These are phyloP conservation scores for Holothuria scabra DNA, from an alignment of 53 echinoderm and acorn worm species.

Conservation along the genomic window DNA sequence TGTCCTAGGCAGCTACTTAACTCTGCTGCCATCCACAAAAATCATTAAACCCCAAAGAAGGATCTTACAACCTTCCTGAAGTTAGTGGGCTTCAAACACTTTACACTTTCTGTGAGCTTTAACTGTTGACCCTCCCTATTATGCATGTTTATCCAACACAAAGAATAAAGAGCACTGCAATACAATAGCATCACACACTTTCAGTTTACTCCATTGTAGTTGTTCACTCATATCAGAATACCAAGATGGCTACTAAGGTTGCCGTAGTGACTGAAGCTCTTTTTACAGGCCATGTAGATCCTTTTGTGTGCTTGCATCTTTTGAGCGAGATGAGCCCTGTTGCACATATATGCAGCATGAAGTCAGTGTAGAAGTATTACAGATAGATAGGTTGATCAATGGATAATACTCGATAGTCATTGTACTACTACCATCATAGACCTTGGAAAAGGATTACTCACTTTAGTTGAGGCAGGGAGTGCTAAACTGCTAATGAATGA, in stretches of 20 bases:
- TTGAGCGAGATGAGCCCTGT: neutral
- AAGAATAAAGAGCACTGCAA: neutral
- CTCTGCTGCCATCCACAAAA: neutral
- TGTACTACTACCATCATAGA: too few relatives aligned
- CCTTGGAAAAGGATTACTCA: too few relatives aligned
- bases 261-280: constrained; percentile 7
- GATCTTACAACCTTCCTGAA: neutral
- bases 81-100: constrained; percentile 23
- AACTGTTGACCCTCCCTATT: constrained; percentile 40
- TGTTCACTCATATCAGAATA: neutral
- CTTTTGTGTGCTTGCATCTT: constrained; percentile 9
- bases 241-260: constrained; percentile 41
- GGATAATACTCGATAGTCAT: neutral
- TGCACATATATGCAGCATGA: neutral
- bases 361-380: constrained; percentile 1
- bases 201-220: neutral
- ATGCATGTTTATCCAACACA: constrained; percentile 33
- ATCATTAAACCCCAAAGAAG: neutral
- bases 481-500: too few relatives aligned
- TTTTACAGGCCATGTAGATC: neutral
- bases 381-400: neutral
- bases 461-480: too few relatives aligned
- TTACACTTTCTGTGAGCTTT: neutral
- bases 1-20: constrained; percentile 34
- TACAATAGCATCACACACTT: constrained; percentile 26